phyloP scores from a whole-genome alignment of 2,113 vertebrate species.

The Chloroceryle aenea region DNA sequence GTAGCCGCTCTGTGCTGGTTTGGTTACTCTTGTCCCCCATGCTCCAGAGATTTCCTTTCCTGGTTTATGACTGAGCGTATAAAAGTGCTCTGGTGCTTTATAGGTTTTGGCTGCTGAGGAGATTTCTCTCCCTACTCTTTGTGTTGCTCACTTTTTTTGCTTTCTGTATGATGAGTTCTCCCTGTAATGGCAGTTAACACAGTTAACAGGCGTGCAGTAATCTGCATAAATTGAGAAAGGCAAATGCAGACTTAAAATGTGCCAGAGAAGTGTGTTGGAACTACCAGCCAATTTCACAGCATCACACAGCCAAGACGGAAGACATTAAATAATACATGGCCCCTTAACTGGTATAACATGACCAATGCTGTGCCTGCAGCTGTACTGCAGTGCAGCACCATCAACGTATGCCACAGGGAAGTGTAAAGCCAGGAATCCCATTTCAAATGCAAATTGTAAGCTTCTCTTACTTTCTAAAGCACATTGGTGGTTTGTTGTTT shows the following conservation, averaged over 20 bases:
- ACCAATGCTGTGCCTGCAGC: neutral
- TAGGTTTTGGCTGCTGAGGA: neutral
- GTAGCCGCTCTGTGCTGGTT: fast-evolving
- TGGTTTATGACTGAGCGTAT: neutral
- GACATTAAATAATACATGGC: neutral
- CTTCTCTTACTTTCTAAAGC: neutral
- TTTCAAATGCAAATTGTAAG: neutral
- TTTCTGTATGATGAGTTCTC: neutral
- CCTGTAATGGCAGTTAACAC: neutral
- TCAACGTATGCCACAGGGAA: neutral
- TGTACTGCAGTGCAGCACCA: neutral
- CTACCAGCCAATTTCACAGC: neutral
- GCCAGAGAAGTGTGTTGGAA: neutral
- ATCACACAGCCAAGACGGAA: neutral
- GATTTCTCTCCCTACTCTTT: neutral
- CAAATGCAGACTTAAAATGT: neutral
- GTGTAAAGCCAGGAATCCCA: neutral
- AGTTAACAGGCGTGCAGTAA: neutral
- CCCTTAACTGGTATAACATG: neutral
- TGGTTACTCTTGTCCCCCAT: neutral
- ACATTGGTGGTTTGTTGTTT: neutral
- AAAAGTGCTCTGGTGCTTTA: neutral
- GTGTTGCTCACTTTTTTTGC: neutral
- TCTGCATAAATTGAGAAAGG: neutral
- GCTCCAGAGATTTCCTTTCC: neutral